A percentile compares a stretch with the other conserved stretches of the same genome.
phyloP scores from a whole-genome alignment of 1,140 invertebrate species.

The Oedothorax gibbosus region DNA sequence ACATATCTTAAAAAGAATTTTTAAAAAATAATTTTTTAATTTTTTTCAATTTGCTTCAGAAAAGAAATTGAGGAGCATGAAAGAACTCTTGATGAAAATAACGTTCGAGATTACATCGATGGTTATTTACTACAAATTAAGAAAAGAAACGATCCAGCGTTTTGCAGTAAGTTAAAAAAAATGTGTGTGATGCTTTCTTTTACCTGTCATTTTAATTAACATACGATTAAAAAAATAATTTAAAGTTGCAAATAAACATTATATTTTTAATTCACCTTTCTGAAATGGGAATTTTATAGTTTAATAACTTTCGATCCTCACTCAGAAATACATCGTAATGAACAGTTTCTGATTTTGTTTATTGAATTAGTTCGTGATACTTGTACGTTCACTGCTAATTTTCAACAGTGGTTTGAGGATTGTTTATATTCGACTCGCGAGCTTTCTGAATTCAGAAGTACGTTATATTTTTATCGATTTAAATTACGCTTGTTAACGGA shows the following conservation, averaged over 20 bases:
- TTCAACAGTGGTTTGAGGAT: too few species aligned
- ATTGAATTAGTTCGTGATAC: too few species aligned
- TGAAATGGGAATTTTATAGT: neutral
- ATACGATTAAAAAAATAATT: neutral
- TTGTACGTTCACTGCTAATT: too few species aligned
- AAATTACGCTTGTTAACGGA: too few species aligned
- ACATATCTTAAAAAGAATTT: neutral
- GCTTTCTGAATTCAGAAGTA: too few species aligned
- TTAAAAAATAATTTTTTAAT: neutral
- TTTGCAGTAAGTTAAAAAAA: slow-evolving; percentile 31
- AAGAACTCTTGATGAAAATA: slow-evolving; percentile 73
- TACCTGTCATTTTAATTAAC: neutral
- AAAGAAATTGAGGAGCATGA: slow-evolving; percentile 82
- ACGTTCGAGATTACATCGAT: slow-evolving; percentile 86
- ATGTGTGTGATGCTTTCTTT: neutral
- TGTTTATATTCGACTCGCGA: too few species aligned
- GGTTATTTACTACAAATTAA: slow-evolving; percentile 82
- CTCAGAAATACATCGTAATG: neutral
- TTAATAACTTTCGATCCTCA: neutral
- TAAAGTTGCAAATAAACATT: neutral
- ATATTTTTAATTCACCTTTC: neutral
- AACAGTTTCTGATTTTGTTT: neutral
- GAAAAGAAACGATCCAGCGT: slow-evolving; percentile 58
- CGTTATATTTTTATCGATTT: too few species aligned
- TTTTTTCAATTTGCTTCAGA: slow-evolving; percentile 39